These are phyloP conservation scores for Podarcis siculus DNA, from an alignment of 2,797 vertebrate genomes.

Conservation along the genomic window DNA sequence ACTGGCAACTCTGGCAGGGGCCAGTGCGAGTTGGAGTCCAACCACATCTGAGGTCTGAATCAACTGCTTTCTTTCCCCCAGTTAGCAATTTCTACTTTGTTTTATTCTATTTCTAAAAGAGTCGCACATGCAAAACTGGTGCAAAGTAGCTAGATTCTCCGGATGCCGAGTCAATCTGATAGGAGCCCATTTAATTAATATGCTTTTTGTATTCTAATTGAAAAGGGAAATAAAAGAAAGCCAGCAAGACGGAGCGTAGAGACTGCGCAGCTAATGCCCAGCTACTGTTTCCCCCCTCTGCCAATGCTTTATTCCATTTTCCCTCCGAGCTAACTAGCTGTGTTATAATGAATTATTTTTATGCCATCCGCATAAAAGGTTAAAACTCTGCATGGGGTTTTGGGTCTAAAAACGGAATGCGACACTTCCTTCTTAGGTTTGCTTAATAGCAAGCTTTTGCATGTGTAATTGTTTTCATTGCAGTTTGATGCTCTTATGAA, in stretches of 20 bases:
- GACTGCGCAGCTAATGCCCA: neutral
- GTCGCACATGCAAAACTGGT: constrained; percentile 9
- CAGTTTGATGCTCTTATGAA: too few species aligned
- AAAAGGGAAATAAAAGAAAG: neutral
- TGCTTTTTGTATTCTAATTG: neutral
- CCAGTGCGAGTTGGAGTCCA: too few species aligned
- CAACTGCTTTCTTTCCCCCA: too few species aligned
- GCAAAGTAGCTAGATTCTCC: neutral
- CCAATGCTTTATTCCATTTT: accelerated
- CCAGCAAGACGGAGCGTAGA: neutral
- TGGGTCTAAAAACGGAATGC: neutral
- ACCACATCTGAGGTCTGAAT: too few species aligned
- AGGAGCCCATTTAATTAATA: neutral
- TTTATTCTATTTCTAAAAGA: neutral
- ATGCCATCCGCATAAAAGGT: neutral
- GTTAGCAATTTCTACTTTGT: neutral
- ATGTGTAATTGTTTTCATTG: too few species aligned
- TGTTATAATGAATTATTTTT: neutral
- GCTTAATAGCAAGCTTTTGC: neutral
- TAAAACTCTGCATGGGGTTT: neutral
- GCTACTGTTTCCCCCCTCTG: neutral
- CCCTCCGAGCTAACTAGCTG: neutral
- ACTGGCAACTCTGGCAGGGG: too few species aligned
- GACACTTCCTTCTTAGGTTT: neutral
- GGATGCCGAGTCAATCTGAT: neutral